These are phyloP conservation scores for Campylomormyrus tamandua DNA, from an alignment of 2,113 vertebrate genomes.

Conservation along the genomic window DNA sequence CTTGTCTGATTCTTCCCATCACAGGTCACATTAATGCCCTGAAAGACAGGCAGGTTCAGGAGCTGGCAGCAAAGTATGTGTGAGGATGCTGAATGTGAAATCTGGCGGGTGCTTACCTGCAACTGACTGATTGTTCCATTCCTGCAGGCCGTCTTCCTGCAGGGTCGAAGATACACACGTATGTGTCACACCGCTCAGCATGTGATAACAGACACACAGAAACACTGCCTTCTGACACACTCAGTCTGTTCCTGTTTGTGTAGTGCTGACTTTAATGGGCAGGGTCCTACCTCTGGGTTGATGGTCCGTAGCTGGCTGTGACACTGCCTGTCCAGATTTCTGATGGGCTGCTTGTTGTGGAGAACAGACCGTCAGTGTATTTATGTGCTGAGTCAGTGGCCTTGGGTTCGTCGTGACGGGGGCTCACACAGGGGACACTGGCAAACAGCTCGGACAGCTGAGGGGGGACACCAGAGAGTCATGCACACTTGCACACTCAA, in stretches of 20 bases:
- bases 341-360: neutral
- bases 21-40: conserved; percentile 44
- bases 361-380: neutral
- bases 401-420: neutral
- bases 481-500: neutral
- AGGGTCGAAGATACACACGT: neutral
- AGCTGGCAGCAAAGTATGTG: neutral
- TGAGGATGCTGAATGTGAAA: neutral
- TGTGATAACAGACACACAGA: neutral
- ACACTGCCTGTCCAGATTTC: neutral
- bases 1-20: conserved; percentile 1
- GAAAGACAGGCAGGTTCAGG: conserved; percentile 1
- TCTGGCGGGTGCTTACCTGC: neutral
- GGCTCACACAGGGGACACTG: neutral
- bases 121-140: neutral
- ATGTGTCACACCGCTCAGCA: neutral
- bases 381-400: neutral
- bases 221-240: neutral
- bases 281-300: neutral
- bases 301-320: neutral
- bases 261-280: neutral
- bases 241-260: neutral
- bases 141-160: neutral
- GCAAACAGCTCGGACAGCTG: conserved; percentile 28
- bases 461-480: neutral